Conservation (phyloP, 2,113 vertebrate genomes). For the Chauna torquata region DNA sequence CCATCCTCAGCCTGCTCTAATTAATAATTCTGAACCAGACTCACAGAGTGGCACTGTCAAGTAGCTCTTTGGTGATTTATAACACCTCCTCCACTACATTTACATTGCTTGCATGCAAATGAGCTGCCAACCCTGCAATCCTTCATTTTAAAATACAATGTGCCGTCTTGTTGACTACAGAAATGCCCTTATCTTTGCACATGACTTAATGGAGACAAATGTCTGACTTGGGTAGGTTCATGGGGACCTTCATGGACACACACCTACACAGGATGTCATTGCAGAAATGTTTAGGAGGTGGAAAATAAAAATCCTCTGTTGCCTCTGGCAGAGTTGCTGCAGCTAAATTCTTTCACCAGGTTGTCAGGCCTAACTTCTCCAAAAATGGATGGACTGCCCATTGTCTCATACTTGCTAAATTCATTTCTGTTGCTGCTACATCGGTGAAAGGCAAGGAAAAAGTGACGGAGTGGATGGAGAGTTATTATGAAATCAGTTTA, state of each 20-base stretch:
- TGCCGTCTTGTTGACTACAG: conserved; percentile 41
- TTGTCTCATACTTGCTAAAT: not conserved
- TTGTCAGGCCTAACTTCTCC: not conserved
- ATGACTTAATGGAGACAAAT: conserved; percentile 74
- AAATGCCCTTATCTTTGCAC: conserved; percentile 66
- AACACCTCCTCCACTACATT: conserved; percentile 45
- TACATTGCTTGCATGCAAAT: conserved; percentile 75
- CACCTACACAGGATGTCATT: not conserved
- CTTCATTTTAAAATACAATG: conserved; percentile 42
- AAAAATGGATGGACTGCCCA: not conserved
- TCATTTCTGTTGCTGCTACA: not conserved
- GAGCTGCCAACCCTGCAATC: conserved; percentile 63
- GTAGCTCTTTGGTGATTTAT: conserved; percentile 73
- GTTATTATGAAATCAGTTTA: not conserved
- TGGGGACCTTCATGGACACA: conserved; percentile 12
- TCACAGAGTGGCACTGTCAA: conserved; percentile 63
- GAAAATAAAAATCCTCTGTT: not conserved
- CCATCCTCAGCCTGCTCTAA: conserved; percentile 69
- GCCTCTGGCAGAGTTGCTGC: not conserved
- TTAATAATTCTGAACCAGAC: conserved; percentile 79
- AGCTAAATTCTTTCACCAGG: not conserved
- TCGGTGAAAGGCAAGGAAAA: not conserved
- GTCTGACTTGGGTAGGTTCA: conserved; percentile 25
- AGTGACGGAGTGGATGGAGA: not conserved
- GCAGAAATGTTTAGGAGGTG: not conserved